A percentile compares a stretch with the other conserved stretches of the same genome.
These are phyloP conservation scores for Cinclus mexicanus DNA, from an alignment of 2,113 vertebrate species.

Conservation along the genomic window DNA sequence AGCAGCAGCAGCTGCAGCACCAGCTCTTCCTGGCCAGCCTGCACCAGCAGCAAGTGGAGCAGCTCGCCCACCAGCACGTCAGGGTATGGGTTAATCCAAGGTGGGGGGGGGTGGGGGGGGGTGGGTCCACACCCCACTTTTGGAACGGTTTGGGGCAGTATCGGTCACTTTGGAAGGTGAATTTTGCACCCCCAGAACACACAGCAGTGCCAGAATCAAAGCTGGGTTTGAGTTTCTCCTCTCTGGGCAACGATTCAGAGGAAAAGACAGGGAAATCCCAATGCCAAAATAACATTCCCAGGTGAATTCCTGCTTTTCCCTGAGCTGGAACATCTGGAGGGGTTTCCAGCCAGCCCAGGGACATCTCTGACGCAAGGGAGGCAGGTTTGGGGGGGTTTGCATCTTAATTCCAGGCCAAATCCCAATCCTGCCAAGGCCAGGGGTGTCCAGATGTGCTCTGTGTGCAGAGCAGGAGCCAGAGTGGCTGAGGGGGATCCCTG, in stretches of 20 bases:
- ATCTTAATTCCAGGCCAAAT: neutral
- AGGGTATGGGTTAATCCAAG: slow-evolving; percentile 40
- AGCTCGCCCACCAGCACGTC: slow-evolving; percentile 71
- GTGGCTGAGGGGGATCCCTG: neutral
- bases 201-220: accelerated
- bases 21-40: slow-evolving; percentile 82
- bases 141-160: accelerated
- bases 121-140: accelerated
- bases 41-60: slow-evolving; percentile 80
- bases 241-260: neutral
- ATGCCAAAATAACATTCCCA: neutral
- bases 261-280: neutral
- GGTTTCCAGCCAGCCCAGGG: neutral
- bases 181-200: neutral
- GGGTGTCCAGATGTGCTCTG: neutral
- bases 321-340: neutral
- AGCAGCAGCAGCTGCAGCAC: slow-evolving; percentile 78
- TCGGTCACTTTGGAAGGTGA: accelerated
- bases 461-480: neutral
- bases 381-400: neutral
- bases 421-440: neutral
- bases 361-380: neutral
- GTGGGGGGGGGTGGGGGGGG: too few species aligned
- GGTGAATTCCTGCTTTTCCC: neutral
- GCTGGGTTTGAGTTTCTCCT: neutral